Evolutionary conservation across 2,888 invertebrate genomes (phyloP), one percentile per base, ranked within the genome.

Genomic region (Stenotaenia linearis): DNA sequence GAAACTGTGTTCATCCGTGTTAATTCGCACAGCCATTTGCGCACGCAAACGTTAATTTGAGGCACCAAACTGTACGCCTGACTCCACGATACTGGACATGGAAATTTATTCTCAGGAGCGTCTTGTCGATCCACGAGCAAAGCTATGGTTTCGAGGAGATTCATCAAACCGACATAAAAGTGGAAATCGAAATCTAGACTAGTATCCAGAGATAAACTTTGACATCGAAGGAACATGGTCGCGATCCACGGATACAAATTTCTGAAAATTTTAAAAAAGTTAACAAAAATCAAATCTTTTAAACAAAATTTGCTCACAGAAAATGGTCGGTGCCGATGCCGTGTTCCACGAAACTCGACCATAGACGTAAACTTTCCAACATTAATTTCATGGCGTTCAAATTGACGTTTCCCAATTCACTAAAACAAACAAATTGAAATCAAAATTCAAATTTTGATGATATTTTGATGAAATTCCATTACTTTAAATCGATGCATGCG

Each of bases 181-280:
- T 89, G 89, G 82, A 89, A 89, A 77, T 90, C 88, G 75, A 89
- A 85, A 77, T 90, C 88, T 75, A 89, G 85, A 78, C 81, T 75
- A 25, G 82, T 88, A 30, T 86, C 86, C 18, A 90, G 84, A 84
- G 89, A 87, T 28, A 91, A 90, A 2, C 88, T 88, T 0, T 89
- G 87, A 85, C 91, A 91, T 83, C 89, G 90, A 82, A 90, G 88
- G 37, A 92, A 84, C 78, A 89, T 86, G 81, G 88, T 88, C 77
- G 90, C 84, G 76, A 92, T 84, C 45, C 90, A 85, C 12, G 91
- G 90, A 82, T 88, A 88, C n/a, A 90, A 82, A 30, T 86, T 84
- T 45, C 88, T 88, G 77, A 30, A 69, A 69, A 56, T 56, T 6
- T 69, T 12, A 23, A 75, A 28, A 28, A 35, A 75, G n/a, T n/a